Conservation (phyloP, 2,888 invertebrate genomes). For the Agrochola lota region DNA sequence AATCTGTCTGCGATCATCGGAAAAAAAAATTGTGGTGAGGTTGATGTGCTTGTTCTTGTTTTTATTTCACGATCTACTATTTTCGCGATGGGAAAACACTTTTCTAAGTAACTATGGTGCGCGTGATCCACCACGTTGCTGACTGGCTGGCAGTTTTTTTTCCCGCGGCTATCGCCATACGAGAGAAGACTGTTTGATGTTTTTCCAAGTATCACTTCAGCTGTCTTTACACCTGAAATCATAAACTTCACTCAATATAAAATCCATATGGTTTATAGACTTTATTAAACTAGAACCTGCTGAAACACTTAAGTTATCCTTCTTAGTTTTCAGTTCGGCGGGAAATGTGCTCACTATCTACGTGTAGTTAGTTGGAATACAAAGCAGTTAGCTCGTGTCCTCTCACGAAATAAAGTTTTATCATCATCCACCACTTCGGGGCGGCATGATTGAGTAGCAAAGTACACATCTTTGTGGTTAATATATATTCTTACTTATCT, state of each 20-base stretch:
- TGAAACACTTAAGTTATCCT: slow-evolving; percentile 31
- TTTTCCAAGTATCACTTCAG: not conserved
- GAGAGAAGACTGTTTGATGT: not conserved
- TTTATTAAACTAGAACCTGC: not conserved
- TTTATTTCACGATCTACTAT: not conserved
- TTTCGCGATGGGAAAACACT: not conserved
- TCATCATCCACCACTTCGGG: slow-evolving; percentile 38
- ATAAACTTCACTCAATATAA: not conserved
- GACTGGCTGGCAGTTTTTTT: not conserved
- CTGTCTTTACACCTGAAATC: no score
- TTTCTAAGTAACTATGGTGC: not conserved
- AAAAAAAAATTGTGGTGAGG: not conserved
- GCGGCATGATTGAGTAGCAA: slow-evolving; percentile 50
- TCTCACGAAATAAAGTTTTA: slow-evolving; percentile 60
- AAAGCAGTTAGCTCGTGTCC: slow-evolving; percentile 58
- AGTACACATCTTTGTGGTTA: slow-evolving; percentile 37
- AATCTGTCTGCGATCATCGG: not conserved
- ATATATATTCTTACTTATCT: slow-evolving; percentile 43
- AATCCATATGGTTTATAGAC: not conserved
- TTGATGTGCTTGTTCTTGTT: not conserved
- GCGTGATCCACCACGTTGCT: not conserved
- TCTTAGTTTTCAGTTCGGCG: slow-evolving; percentile 43
- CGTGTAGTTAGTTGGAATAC: slow-evolving; percentile 57
- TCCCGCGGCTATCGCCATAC: no score
- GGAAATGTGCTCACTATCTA: slow-evolving; percentile 46